Base-by-base conservation (phyloP, 1,140 invertebrate genomes). In the Neuroterus valhalla region DNA sequence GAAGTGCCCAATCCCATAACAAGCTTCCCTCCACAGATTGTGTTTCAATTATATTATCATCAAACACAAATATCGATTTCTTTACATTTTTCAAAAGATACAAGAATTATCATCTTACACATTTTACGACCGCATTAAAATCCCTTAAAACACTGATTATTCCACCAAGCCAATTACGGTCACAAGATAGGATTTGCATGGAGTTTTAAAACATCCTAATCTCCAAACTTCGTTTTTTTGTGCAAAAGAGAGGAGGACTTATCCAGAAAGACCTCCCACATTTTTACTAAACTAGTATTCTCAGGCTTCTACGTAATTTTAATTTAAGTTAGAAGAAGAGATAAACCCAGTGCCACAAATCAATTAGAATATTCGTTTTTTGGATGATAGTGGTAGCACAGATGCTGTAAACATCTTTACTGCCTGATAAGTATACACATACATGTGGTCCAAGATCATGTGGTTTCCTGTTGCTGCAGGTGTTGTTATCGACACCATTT, bases 401-500 rank as follows among this genome's bases (percentile, higher is more conserved):
- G 78, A 76, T 73, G 84, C 83, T 87, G 86, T 88, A 87, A 88
- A 88, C 86, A 88, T 88, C 87, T 88, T 87, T 87, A 87, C 84
- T 87, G 86, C 82, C 80, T 84, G 87, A 88, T 88, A 88, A 85
- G 73, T 77, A 72, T 31, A 70, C 73, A 75, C 50, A 68, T 77
- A 43, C 52, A 38, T 44, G 52, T 72, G 71, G 46, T 62, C 38
- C 26, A 66, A 45, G 44, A 70, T 12, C 31, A 17, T 46, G 23
- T 42, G 55, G 50, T 76, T 74, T 46, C 43, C 46, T 17, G 19
- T 19, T 21, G 52, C 52, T 62, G 23, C 6, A 26, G 21, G 46
- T 8, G 31, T 38, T 14, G 26, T 74, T 70, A 70, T 74, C 62
- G 68, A 11, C 1, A 38, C 44, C 44, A 71, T 66, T 76, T 71